Conservation (phyloP, 2,888 invertebrate species). For the Polyommatus iphigenia region DNA sequence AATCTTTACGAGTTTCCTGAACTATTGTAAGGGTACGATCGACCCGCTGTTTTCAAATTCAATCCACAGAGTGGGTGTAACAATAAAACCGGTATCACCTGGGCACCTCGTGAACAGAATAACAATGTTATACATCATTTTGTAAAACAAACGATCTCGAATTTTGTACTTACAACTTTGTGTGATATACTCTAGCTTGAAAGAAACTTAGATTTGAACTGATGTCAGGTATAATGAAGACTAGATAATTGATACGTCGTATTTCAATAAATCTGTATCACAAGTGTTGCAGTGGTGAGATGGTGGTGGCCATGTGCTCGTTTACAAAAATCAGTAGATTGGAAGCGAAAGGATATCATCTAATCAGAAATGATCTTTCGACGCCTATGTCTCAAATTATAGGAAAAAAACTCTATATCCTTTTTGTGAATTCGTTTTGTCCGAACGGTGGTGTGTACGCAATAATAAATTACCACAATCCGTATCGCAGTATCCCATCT, state of each 20-base stretch:
- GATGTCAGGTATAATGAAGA: no score
- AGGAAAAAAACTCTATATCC: background rate
- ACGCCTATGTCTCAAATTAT: background rate
- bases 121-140: conserved; percentile 32
- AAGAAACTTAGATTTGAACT: background rate
- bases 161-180: background rate
- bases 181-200: background rate
- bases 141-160: background rate
- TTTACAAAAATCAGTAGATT: no score
- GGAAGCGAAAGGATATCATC: no score
- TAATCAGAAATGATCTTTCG: background rate
- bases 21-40: conserved; percentile 57
- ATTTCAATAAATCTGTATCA: no score
- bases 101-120: conserved; percentile 68
- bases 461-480: background rate
- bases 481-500: background rate
- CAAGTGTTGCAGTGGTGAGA: no score
- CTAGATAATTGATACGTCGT: no score
- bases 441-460: background rate
- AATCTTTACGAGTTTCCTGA: conserved; percentile 10
- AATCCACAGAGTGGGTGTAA: conserved; percentile 77
- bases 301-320: no score
- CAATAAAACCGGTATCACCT: conserved; percentile 73
- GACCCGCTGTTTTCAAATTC: conserved; percentile 72
- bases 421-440: background rate